Base-by-base conservation (phyloP, 1,140 invertebrate genomes). In the Microplitis mediator region DNA sequence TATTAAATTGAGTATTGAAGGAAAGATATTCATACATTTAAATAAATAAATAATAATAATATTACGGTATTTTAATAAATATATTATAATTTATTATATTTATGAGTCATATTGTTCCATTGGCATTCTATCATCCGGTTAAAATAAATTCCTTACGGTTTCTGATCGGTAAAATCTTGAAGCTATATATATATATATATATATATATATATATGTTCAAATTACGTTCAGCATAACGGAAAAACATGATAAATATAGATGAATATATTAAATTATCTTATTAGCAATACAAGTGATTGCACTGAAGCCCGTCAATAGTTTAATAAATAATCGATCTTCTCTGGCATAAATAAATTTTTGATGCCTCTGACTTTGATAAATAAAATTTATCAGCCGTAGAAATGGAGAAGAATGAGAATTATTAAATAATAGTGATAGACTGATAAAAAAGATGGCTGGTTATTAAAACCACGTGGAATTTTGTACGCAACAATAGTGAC, bases 121-220 rank as follows among this genome's bases (percentile, higher is more conserved):
- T 52, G 51, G 16, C 16, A 51, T 31, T 66, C 50, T 52, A 32
- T 66, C 45, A 66, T 79, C 76, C 77, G 77, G 77, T 81, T 82
- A 79, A 72, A 80, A 80, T 83, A 76, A 83, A 81, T 83, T 82
- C 81, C 81, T 83, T 81, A 83, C 82, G 82, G 82, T 82, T 81
- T 80, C 31, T 66, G 58, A 61, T 61, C 58, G 31, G 1, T 5
- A 4, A 23, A 31, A 32, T 61, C 4, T 2, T 11, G 1, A 5
- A 61, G 9, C 31, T 34, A 13, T 32, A 61, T 31, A 62, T 23
- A 5, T 6, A 36, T 31, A 23, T 6, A 36, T 31, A 23, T 23
- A 23, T 23, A 23, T 23, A 23, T 32, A 5, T 11, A 54, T 6
- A 2, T 54, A n/a, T n/a, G 6, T 16, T 54, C 3, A 54, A 23